A percentile compares a stretch with the other conserved stretches of the same genome.
Conservation (phyloP, 2,797 vertebrate genomes). For the Propithecus perrieri region DNA sequence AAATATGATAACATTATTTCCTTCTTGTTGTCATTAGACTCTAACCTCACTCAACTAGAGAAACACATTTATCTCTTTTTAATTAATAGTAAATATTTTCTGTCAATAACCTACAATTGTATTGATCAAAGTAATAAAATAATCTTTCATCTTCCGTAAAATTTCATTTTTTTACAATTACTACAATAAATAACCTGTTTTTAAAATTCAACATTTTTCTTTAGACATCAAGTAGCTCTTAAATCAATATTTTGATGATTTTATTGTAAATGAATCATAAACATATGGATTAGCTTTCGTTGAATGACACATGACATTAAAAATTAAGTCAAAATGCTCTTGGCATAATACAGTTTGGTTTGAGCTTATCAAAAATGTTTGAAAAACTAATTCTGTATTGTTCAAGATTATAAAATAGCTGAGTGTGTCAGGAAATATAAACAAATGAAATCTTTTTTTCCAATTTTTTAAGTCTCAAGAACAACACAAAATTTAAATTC, state of each 20-base stretch:
- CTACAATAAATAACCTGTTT: background rate
- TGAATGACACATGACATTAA: conserved; percentile 54
- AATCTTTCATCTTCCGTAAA: background rate
- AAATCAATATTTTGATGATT: conserved; percentile 65
- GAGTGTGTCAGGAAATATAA: background rate
- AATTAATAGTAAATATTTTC: background rate
- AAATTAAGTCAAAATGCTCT: conserved; percentile 62
- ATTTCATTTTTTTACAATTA: background rate
- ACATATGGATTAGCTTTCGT: conserved; percentile 57
- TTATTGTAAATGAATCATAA: conserved; percentile 50
- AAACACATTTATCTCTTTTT: background rate
- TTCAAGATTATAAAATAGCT: conserved; percentile 24
- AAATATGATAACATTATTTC: background rate
- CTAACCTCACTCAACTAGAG: background rate
- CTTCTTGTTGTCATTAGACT: background rate
- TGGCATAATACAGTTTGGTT: conserved; percentile 29
- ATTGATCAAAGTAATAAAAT: background rate
- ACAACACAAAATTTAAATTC: conserved; percentile 2
- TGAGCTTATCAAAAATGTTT: conserved; percentile 49
- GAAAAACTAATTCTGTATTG: conserved; percentile 26
- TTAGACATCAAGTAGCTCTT: conserved; percentile 18
- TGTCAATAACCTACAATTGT: background rate
- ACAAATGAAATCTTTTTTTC: background rate
- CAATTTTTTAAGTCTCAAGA: background rate
- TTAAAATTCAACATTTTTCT: conserved; percentile 17